Evolutionary conservation across 2,797 vertebrate species (phyloP).

Genomic region (Decapterus maruadsi): DNA sequence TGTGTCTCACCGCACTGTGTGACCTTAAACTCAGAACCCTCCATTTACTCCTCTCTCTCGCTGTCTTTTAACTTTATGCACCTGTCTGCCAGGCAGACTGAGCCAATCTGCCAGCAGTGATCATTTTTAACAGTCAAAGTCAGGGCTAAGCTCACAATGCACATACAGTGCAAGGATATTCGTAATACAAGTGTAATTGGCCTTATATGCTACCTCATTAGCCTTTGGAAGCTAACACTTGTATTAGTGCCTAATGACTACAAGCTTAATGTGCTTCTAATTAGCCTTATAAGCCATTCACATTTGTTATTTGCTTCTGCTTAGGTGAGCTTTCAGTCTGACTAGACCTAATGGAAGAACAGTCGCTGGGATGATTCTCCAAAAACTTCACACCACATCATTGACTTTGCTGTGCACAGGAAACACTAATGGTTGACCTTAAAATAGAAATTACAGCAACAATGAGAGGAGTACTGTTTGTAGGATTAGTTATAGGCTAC

Average conservation of each 20-base stretch:
- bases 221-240: slow-evolving; percentile 53
- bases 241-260: slow-evolving; percentile 52
- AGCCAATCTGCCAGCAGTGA: slow-evolving; percentile 13
- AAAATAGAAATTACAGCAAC: slow-evolving; percentile 17
- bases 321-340: slow-evolving; percentile 56
- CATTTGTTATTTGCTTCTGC: slow-evolving; percentile 59
- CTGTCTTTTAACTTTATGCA: slow-evolving; percentile 10
- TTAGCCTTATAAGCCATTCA: slow-evolving; percentile 63
- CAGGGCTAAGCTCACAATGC: slow-evolving; percentile 27
- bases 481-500: not conserved
- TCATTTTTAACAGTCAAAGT: slow-evolving; percentile 48
- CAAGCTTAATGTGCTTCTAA: slow-evolving; percentile 61
- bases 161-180: slow-evolving; percentile 24
- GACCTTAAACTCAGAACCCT: slow-evolving; percentile 51
- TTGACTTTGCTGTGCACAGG: not conserved
- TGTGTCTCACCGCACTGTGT: slow-evolving; percentile 8
- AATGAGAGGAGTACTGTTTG: not conserved
- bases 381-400: slow-evolving; percentile 24
- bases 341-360: slow-evolving; percentile 28
- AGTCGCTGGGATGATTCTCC: not conserved
- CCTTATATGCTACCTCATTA: slow-evolving; percentile 63
- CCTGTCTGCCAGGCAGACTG: slow-evolving; percentile 20
- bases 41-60: slow-evolving; percentile 15
- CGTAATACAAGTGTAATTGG: slow-evolving; percentile 54
- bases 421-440: not conserved